These are phyloP conservation scores for Argyresthia goedartella DNA, from an alignment of 2,888 invertebrate genomes.

Conservation along the genomic window DNA sequence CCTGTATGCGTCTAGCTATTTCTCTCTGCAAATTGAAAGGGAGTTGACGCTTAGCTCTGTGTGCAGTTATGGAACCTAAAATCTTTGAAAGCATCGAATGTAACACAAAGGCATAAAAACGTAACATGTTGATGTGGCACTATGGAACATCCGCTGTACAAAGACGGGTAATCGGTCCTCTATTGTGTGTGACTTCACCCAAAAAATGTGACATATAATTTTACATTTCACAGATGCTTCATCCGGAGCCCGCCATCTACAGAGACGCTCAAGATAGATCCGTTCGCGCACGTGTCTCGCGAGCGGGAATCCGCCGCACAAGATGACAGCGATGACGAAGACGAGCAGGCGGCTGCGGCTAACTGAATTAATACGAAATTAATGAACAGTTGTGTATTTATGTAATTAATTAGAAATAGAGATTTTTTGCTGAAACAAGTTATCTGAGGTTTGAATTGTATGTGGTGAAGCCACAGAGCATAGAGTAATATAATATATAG, in stretches of 20 bases:
- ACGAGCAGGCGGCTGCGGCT: constrained; percentile 33
- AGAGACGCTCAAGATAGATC: constrained; percentile 79
- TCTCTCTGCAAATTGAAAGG: too few relatives aligned
- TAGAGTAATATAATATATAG: too few relatives aligned
- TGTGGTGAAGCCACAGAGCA: too few relatives aligned
- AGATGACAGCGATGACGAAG: constrained; percentile 59
- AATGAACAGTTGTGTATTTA: not conserved
- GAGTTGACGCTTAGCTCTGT: too few relatives aligned
- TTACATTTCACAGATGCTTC: constrained; percentile 68
- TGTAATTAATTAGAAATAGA: not conserved
- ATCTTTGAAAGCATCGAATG: too few relatives aligned
- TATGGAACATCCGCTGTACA: too few relatives aligned
- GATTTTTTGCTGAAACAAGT: constrained; percentile 1
- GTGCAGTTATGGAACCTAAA: too few relatives aligned
- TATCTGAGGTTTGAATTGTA: constrained; percentile 2
- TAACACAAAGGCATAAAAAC: too few relatives aligned
- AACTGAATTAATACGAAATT: not conserved
- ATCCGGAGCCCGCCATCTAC: constrained; percentile 74
- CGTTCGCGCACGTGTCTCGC: constrained; percentile 61
- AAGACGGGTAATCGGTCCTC: too few relatives aligned
- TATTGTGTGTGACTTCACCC: too few relatives aligned
- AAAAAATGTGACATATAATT: constrained; percentile 2
- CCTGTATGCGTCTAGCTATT: too few relatives aligned
- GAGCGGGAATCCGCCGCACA: constrained; percentile 42
- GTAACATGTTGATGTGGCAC: too few relatives aligned